Percentiles rank a stretch among this genome's conserved stretches.
Conservation (phyloP, 2,888 invertebrate genomes). For the Lepidocyrtoides sp. region DNA sequence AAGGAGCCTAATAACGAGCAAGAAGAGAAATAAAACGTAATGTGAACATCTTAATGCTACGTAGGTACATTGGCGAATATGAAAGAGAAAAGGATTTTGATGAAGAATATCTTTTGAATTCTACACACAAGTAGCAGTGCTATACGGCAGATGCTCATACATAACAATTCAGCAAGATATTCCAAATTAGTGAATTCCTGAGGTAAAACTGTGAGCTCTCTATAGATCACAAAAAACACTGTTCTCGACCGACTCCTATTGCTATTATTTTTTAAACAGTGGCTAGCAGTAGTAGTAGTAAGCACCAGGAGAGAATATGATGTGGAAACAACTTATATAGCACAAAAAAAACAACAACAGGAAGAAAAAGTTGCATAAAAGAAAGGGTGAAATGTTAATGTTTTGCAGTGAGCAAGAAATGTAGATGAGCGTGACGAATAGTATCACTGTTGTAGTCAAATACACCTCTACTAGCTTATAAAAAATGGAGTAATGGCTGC, state of each 20-base stretch:
- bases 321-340: not conserved
- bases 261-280: not conserved
- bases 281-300: not conserved
- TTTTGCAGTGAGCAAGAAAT: conserved; percentile 41
- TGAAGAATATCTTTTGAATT: not conserved
- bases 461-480: conserved; percentile 28
- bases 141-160: not conserved
- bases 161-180: conserved; percentile 30
- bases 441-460: not conserved
- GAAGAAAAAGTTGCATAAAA: conserved; percentile 32
- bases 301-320: not conserved
- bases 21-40: not conserved
- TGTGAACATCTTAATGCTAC: not conserved
- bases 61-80: not conserved
- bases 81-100: not conserved
- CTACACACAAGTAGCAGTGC: not conserved
- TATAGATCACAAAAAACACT: not conserved
- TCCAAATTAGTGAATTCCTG: conserved; percentile 75
- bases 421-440: conserved; percentile 68
- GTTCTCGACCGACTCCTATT: not conserved
- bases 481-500: conserved; percentile 47
- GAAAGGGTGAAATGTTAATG: conserved; percentile 54
- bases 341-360: conserved; percentile 25
- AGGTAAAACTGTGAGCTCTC: conserved; percentile 39
- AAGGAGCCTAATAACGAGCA: conserved; percentile 16